Evolutionary conservation across 2,888 invertebrate genomes (phyloP), one percentile per base, ranked within the genome.

Genomic region (Drosophila sordidapex): DNA sequence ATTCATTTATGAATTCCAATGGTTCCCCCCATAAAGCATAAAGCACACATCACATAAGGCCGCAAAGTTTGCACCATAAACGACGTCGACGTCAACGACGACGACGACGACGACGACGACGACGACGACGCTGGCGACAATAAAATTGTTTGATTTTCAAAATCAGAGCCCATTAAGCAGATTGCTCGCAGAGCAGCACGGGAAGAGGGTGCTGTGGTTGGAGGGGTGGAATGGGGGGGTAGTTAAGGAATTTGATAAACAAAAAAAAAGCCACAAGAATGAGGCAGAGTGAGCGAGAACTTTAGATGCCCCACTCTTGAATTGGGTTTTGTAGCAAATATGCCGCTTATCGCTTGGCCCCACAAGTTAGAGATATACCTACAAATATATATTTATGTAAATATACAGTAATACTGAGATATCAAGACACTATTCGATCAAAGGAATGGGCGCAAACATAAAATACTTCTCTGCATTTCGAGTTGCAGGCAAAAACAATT

Each of bases 71-170:
- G 81, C 81, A 65, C 78, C 78, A 77, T 81, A 81, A 80, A 79
- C 43, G 15, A 15, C 56, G 43, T 13, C 8, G 15, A 18, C 51
- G 35, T 40, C 49, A 0, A 29, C 29, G 38, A 2, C 18, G 7
- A 3, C 51, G 40, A n/a, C 13, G 15, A n/a, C 49, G 38, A 49
- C 49, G 27, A 27, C 27, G 27, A 27, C 27, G 58, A 43, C 79
- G 74, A 21, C 21, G 21, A 21, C 21, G 21, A 21, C 21, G 21
- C 58, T 70, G 79, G 79, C 75, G 75, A 83, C 76, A 85, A 88
- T 86, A 88, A 86, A 88, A 83, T 58, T 81, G 87, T 88, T 84
- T 84, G 83, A 88, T 84, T 84, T 84, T 58, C 25, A 65, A 84
- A 84, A 84, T 84, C 83, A 84, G 76, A 88, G 74, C 83, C 79